phyloP scores from a whole-genome alignment of 2,888 invertebrate genomes.

The Phania funesta region DNA sequence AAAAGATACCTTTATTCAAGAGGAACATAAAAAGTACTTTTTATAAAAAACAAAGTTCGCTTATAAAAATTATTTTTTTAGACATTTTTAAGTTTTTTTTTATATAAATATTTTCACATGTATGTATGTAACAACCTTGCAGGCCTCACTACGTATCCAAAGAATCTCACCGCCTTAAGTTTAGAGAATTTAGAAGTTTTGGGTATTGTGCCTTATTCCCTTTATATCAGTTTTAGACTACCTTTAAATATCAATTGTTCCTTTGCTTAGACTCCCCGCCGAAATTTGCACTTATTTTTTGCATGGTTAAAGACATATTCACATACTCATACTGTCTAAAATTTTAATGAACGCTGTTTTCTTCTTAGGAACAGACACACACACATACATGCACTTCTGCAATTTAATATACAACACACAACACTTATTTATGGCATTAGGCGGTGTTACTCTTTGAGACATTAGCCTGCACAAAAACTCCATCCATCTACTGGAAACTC shows the following conservation, averaged over 20 bases:
- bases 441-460: conserved; percentile 62
- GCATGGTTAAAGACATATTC: conserved; percentile 1
- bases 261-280: conserved; percentile 21
- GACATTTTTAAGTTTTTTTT: no score
- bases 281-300: conserved; percentile 48
- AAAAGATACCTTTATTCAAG: background rate
- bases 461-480: conserved; percentile 50
- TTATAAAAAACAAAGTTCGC: background rate
- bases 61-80: background rate
- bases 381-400: background rate
- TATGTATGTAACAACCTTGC: background rate
- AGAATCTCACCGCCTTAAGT: background rate
- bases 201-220: background rate
- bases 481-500: conserved; percentile 36
- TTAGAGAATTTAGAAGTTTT: conserved; percentile 6
- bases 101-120: no score
- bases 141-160: background rate
- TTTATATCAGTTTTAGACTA: background rate
- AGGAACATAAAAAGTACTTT: background rate
- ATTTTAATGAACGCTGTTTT: conserved; percentile 23
- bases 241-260: conserved; percentile 26
- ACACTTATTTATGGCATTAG: conserved; percentile 44
- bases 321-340: background rate
- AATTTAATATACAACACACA: background rate
- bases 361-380: conserved; percentile 1